Conservation (phyloP, 2,113 vertebrate genomes). For the Microcebus griseorufus region DNA sequence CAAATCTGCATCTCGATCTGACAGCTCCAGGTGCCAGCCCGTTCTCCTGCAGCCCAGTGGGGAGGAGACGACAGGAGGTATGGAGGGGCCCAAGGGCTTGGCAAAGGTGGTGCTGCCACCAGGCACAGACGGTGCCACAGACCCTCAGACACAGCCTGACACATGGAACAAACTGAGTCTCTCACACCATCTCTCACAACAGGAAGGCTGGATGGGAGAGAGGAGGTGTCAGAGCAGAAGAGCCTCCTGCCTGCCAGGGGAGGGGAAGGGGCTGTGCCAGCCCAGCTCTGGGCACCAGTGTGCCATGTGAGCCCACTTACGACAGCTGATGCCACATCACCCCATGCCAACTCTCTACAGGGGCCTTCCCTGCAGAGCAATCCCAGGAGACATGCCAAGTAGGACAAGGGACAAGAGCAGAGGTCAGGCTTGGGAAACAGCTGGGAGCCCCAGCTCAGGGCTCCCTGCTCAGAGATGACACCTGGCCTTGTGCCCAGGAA, state of each 20-base stretch:
- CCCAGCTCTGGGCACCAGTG: conserved; percentile 14
- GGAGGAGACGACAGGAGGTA: neutral
- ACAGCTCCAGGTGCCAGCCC: conserved; percentile 9
- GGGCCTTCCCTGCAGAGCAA: neutral
- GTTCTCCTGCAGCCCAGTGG: neutral
- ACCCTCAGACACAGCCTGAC: neutral
- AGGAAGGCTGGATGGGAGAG: neutral
- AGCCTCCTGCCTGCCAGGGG: neutral
- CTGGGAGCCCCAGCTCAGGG: neutral
- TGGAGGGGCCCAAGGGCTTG: neutral
- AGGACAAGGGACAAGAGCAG: neutral
- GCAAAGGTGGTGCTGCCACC: neutral
- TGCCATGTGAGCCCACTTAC: neutral
- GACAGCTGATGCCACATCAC: neutral
- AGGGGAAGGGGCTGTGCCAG: conserved; percentile 33
- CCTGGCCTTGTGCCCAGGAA: neutral
- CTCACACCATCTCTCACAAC: neutral
- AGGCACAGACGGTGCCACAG: neutral
- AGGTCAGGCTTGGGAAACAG: neutral
- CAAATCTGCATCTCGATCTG: neutral
- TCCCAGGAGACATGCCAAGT: conserved; percentile 37
- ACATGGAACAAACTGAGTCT: neutral
- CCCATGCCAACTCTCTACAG: neutral
- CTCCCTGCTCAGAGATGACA: conserved; percentile 1
- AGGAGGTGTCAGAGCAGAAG: neutral